These are phyloP conservation scores for Dendrolimus houi DNA, from an alignment of 2,888 invertebrate species.

Conservation along the genomic window DNA sequence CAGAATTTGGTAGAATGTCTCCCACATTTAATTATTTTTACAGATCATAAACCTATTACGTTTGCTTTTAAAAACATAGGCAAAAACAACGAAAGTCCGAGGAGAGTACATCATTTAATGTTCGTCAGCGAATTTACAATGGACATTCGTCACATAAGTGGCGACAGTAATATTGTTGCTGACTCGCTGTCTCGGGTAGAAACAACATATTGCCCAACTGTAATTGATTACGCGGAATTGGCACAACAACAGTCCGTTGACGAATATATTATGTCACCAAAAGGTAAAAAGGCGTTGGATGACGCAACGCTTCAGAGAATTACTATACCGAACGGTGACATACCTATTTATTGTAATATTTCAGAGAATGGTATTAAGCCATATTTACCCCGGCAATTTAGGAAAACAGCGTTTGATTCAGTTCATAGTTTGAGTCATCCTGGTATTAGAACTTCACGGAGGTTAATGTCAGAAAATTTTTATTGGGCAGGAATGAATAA, in stretches of 20 bases:
- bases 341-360: constrained; percentile 8
- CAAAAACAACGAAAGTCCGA: constrained; percentile 8
- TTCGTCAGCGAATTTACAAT: constrained; percentile 14
- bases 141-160: constrained; percentile 9
- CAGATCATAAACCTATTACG: constrained; percentile 11
- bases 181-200: constrained; percentile 12
- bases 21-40: constrained; percentile 6
- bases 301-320: constrained; percentile 1
- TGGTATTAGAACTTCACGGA: constrained; percentile 1
- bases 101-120: constrained; percentile 8
- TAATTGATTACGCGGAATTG: constrained; percentile 10
- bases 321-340: background rate
- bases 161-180: constrained; percentile 9
- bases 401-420: constrained; percentile 2
- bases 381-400: constrained; percentile 7
- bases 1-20: constrained; percentile 8
- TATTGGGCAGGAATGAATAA: constrained; percentile 10
- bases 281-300: background rate
- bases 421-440: constrained; percentile 5
- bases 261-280: background rate
- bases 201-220: constrained; percentile 8
- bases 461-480: constrained; percentile 2
- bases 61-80: constrained; percentile 7
- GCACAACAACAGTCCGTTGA: constrained; percentile 7
- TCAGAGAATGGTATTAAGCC: constrained; percentile 5